phyloP scores from a whole-genome alignment of 1,140 invertebrate genomes.

The Potamilus streckersoni region DNA sequence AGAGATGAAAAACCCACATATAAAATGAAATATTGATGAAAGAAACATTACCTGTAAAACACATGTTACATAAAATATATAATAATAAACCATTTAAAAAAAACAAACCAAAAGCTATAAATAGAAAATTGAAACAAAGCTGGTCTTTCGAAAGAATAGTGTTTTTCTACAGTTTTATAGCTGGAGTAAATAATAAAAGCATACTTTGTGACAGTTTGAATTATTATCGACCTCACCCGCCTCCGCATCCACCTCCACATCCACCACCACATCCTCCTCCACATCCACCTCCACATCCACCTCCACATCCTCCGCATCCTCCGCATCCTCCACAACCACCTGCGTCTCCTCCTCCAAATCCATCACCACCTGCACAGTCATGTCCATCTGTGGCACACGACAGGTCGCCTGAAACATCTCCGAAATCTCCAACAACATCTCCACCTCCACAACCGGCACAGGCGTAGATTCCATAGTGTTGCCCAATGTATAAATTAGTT shows the following conservation, averaged over 20 bases:
- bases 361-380: background rate
- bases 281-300: background rate
- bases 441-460: conserved; percentile 32
- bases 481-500: conserved; percentile 45
- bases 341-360: background rate
- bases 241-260: background rate
- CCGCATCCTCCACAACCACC: no score
- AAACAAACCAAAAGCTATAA: no score
- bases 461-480: conserved; percentile 19
- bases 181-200: no score
- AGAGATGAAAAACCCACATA: no score
- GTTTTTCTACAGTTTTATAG: no score
- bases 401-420: background rate
- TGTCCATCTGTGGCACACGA: background rate
- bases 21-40: no score
- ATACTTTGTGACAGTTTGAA: no score
- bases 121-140: no score
- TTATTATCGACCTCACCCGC: background rate
- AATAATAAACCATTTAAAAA: no score
- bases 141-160: no score
- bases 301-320: background rate
- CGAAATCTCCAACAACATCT: background rate
- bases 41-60: no score
- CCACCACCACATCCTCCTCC: background rate
- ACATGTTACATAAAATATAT: no score